Conservation (phyloP, 2,888 invertebrate species). For the Pelosia muscerda region DNA sequence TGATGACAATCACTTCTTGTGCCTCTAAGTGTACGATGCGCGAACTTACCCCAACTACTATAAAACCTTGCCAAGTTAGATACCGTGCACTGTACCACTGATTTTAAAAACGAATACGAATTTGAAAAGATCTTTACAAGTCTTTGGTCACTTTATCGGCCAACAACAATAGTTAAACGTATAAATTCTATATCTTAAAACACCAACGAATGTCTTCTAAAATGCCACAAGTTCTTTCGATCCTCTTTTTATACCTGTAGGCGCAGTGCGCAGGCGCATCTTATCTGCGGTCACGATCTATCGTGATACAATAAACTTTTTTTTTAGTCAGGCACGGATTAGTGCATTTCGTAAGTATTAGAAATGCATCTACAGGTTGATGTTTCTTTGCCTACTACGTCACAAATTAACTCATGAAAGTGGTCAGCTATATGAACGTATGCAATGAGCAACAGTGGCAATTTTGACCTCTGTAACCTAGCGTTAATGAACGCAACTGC, state of each 20-base stretch:
- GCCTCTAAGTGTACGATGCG: too few species aligned
- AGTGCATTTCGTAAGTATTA: constrained; percentile 45
- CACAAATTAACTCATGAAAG: neutral
- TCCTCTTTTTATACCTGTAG: constrained; percentile 32
- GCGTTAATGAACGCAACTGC: too few species aligned
- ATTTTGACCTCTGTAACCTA: too few species aligned
- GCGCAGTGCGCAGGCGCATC: constrained; percentile 43
- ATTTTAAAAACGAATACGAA: too few species aligned
- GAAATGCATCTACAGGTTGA: constrained; percentile 15
- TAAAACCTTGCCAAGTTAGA: too few species aligned
- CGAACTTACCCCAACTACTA: too few species aligned
- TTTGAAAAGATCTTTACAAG: neutral
- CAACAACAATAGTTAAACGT: neutral
- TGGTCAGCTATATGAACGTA: neutral
- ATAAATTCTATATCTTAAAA: constrained; percentile 4
- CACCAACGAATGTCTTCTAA: neutral
- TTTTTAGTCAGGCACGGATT: constrained; percentile 37
- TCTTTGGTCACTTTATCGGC: neutral
- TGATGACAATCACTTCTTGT: too few species aligned
- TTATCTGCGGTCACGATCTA: constrained; percentile 65
- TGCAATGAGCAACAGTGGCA: neutral
- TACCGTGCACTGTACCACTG: too few species aligned
- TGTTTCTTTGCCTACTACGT: neutral
- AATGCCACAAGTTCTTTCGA: constrained; percentile 6
- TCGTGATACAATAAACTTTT: constrained; percentile 57